phyloP scores from a whole-genome alignment of 1,140 invertebrate genomes.

The Drosophila albomicans region DNA sequence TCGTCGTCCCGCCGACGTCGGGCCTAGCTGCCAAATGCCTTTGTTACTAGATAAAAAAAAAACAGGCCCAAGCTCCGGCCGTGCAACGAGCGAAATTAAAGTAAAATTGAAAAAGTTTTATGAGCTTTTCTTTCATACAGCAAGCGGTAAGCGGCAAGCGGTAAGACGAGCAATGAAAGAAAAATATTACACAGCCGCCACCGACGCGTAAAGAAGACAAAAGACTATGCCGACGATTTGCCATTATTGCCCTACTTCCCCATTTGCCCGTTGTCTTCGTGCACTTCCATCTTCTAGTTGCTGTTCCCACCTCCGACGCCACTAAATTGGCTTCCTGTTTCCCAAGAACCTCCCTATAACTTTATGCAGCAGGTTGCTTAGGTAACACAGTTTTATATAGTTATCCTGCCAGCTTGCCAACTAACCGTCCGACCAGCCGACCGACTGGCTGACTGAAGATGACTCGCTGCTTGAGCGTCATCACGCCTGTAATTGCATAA shows the following conservation, averaged over 20 bases:
- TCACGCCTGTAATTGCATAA: constrained; percentile 72
- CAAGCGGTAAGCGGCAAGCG: constrained; percentile 31
- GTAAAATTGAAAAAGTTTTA: constrained; percentile 85
- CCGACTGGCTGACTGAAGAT: neutral
- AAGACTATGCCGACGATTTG: constrained; percentile 47
- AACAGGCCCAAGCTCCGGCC: constrained; percentile 34
- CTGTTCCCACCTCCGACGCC: constrained; percentile 38
- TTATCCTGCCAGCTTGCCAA: constrained; percentile 51
- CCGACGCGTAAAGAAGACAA: constrained; percentile 78
- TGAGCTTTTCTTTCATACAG: constrained; percentile 77
- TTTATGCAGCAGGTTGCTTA: constrained; percentile 81
- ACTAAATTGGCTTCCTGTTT: constrained; percentile 69
- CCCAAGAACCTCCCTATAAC: constrained; percentile 49
- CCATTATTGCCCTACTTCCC: constrained; percentile 9
- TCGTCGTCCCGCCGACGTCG: neutral
- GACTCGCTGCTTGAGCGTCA: constrained; percentile 13
- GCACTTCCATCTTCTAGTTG: constrained; percentile 22
- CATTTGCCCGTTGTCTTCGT: constrained; percentile 1
- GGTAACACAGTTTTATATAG: constrained; percentile 81
- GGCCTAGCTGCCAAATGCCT: constrained; percentile 57
- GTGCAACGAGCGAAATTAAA: constrained; percentile 69
- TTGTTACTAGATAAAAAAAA: constrained; percentile 70
- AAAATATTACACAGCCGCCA: constrained; percentile 76
- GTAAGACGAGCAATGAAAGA: constrained; percentile 56
- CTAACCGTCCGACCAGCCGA: constrained; percentile 1